Conservation (phyloP, 2,113 vertebrate genomes). For the Glareola pratincola region DNA sequence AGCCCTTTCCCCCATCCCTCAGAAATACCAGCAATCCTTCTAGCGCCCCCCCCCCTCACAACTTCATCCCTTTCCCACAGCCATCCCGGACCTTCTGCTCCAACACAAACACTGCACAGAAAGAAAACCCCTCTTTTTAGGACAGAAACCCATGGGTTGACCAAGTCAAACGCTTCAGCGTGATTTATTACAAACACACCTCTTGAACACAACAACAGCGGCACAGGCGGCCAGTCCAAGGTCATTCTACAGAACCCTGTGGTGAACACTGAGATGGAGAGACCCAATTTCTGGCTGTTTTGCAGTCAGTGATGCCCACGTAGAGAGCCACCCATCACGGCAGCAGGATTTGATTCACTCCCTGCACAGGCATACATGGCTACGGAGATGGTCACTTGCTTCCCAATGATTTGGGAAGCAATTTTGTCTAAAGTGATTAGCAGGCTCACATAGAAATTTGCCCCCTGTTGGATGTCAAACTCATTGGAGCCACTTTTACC, state of each 20-base stretch:
- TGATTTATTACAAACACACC: background rate
- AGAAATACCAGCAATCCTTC: conserved; percentile 5
- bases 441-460: background rate
- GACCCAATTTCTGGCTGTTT: background rate
- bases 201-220: background rate
- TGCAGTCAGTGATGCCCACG: background rate
- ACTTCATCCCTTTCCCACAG: background rate
- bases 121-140: background rate
- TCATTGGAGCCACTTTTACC: background rate
- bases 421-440: background rate
- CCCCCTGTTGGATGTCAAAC: background rate
- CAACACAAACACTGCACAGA: background rate
- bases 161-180: background rate
- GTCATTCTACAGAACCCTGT: background rate
- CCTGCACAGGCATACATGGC: fast-evolving
- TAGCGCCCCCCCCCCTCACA: background rate
- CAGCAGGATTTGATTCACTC: background rate
- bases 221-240: background rate
- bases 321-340: background rate
- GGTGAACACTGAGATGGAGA: background rate
- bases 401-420: background rate
- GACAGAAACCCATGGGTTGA: background rate
- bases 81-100: background rate
- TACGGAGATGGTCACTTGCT: background rate
- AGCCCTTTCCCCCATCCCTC: background rate